Conservation (phyloP, 1,140 invertebrate genomes). For the Antheraea mylitta region DNA sequence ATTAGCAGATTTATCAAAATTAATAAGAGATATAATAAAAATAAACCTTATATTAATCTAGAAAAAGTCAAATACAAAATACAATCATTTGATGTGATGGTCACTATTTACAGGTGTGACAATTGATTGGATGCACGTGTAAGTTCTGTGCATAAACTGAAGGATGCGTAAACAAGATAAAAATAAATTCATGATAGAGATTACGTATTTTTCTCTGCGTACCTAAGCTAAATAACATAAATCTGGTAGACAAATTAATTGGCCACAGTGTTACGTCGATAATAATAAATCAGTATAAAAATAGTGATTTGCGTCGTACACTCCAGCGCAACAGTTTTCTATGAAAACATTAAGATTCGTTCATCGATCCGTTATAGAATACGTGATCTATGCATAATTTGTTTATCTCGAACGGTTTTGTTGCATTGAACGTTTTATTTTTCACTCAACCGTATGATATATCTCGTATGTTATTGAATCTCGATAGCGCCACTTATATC, state of each 20-base stretch:
- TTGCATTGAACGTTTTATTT: slow-evolving; percentile 37
- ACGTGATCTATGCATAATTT: slow-evolving; percentile 16
- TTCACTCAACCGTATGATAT: background rate
- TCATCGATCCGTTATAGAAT: slow-evolving; percentile 13
- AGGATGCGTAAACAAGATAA: background rate
- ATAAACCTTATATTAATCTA: too few species aligned
- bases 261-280: background rate
- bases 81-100: background rate
- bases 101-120: too few species aligned
- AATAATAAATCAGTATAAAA: slow-evolving; percentile 4
- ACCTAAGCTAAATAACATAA: background rate
- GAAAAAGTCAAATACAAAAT: too few species aligned
- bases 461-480: slow-evolving; percentile 3
- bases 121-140: background rate
- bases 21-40: too few species aligned
- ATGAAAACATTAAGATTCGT: slow-evolving; percentile 9
- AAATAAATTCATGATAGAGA: background rate
- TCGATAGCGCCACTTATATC: background rate
- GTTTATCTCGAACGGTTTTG: slow-evolving; percentile 16
- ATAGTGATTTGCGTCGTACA: slow-evolving; percentile 2
- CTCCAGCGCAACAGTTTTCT: slow-evolving; percentile 4
- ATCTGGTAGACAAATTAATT: slow-evolving; percentile 1
- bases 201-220: background rate
- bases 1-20: too few species aligned
- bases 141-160: background rate